Base-by-base conservation (phyloP, 2,797 vertebrate genomes). In the Discoglossus pictus region DNA sequence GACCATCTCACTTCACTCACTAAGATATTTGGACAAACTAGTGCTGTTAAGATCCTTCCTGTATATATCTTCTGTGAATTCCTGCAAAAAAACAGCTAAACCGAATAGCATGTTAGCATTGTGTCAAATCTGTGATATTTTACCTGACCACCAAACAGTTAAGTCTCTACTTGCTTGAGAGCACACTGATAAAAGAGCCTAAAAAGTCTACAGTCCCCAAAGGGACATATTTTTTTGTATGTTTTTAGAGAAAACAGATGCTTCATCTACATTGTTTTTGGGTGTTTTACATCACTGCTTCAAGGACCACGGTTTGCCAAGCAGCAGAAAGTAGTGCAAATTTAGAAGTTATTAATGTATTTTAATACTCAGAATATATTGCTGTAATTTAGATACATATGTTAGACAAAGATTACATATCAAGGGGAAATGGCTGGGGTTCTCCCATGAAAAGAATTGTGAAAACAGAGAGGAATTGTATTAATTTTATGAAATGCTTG, bases 161-260 rank as follows among this genome's bases (percentile, higher is more conserved):
- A 34, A 53, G 27, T 31, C 4, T 4, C 3, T 58, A 20, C n/a
- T 16, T 59, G 39, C 39, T 27, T 59, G 39, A 56, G 20, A 44
- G 40, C 55, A 44, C 40, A 31, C 13, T 17, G 7, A 27, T 5
- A 44, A 18, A 59, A 56, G 10, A 21, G 21, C n/a, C n/a, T n/a
- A n/a, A 40, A 56, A 56, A 23, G n/a, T 13, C 27, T 17, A 27
- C 23, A 43, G 31, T 61, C 42, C 58, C 42, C 42, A 21, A 46
- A 44, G 58, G 58, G 18, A 21, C 2, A n/a, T 46, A n/a, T 58
- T 23, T 55, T 11, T 24, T 48, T 3, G 3, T 35, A 34, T 35
- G n/a, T 40, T 55, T 55, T 61, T 36, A 8, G 11, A 23, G 9
- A 46, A 11, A 61, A 47, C 42, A 61, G 42, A 46, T 61, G 58